Base-by-base conservation (phyloP, 1,140 invertebrate genomes). In the Pogonomyrmex californicus region DNA sequence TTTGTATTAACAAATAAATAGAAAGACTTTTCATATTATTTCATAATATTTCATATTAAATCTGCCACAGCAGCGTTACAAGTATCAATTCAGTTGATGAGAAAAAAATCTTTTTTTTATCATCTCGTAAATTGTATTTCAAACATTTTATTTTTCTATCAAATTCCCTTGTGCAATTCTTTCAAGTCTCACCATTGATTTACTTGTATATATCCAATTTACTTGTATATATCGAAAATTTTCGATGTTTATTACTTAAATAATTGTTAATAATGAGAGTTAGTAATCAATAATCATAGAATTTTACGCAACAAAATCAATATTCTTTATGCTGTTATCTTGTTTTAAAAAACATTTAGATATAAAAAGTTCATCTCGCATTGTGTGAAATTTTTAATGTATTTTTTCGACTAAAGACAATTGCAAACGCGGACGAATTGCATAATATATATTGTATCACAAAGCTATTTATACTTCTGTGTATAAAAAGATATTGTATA, bases 1-100 rank as follows among this genome's bases (percentile, higher is more conserved):
- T 73, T 73, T 70, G 5, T 44, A 77, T 66, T 87, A 86, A 33
- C 68, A 89, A 90, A 89, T 47, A 73, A 88, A 89, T 81, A 90
- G 77, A 90, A 89, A 89, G 30, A 86, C n/a, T 86, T 86, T 60
- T 23, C 23, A 23, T 23, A 41, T 36, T 66, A 71, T 47, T 56
- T 23, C 23, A 23, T 23, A 41, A 30, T 66, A 71, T 47, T 56
- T 58, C 62, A 76, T 23, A 23, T 23, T 23, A 23, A 23, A 23
- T 86, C 85, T 41, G 76, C 58, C 65, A 58, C 60, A 85, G 77
- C 65, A n/a, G 36, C 47, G 33, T 54, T 36, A 77, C 17, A 77
- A 76, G 14, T n/a, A 44, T 12, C 17, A 14, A 85, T 78, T 78
- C 47, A 41, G 47, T 65, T 65, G 62, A 41, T 47, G 23, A 23